A percentile compares a stretch with the other conserved stretches of the same genome.
phyloP scores from a whole-genome alignment of 1,140 invertebrate species.

The Thrips palmi region DNA sequence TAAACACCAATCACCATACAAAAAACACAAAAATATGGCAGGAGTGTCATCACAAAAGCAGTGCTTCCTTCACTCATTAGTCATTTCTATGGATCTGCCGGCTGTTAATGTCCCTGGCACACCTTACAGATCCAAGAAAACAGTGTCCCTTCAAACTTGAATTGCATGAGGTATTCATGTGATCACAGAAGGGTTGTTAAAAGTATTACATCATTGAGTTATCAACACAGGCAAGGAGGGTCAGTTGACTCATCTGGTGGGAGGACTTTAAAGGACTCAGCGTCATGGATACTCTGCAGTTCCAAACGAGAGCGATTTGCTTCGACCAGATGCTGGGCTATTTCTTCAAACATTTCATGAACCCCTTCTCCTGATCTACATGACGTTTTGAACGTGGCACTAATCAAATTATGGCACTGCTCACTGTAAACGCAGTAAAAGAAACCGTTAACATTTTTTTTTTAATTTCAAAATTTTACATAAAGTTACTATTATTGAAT shows the following conservation, averaged over 20 bases:
- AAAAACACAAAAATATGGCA: no score
- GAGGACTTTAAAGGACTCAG: conserved; percentile 57
- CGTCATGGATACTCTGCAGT: conserved; percentile 55
- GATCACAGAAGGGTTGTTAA: no score
- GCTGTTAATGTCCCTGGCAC: no score
- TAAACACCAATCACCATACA: no score
- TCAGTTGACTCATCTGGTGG: conserved; percentile 37
- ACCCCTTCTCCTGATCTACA: conserved; percentile 76
- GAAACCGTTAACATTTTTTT: conserved; percentile 1
- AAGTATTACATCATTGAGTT: no score
- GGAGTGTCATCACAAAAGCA: no score
- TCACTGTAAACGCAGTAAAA: conserved; percentile 38
- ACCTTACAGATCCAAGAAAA: no score
- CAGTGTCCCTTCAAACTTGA: no score
- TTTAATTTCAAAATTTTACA: background rate
- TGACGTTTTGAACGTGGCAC: conserved; percentile 73
- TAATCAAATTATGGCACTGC: conserved; percentile 80
- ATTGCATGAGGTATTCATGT: no score
- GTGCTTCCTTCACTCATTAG: no score
- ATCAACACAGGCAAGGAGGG: conserved; percentile 50
- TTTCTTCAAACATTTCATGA: conserved; percentile 79
- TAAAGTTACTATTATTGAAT: conserved; percentile 1
- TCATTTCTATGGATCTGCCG: no score
- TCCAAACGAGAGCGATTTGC: conserved; percentile 64
- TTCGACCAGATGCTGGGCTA: conserved; percentile 57